Evolutionary conservation across 2,113 vertebrate species (phyloP), one percentile per base, ranked within the genome.

Genomic region (Semnopithecus entellus): DNA sequence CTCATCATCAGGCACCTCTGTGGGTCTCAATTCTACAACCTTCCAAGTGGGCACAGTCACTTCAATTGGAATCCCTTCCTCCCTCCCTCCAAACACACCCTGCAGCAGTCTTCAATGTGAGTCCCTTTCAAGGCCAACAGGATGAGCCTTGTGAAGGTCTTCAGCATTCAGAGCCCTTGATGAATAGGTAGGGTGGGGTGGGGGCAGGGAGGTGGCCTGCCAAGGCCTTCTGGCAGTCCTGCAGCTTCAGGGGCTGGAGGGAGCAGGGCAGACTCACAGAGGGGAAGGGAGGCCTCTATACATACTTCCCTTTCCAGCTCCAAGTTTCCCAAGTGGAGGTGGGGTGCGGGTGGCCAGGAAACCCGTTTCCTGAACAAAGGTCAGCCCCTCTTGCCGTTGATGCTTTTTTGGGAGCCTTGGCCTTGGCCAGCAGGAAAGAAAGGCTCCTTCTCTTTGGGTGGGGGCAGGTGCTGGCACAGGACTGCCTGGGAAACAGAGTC

Each of bases 11-110:
- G 20, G 35, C 45, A 59, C 4, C 13, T 45, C 23, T 6, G 45
- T 48, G n/a, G 75, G 40, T 30, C 81, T 91, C 35, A 0, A 30
- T 61, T 40, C 61, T 22, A 17, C 30, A 43, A 76, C 97, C 96
- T 92, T 4, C 83, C 96, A 97, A 93, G 93, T 92, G 93, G 9
- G 23, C 57, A 96, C 97, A 96, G 95, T 22, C 90, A 91, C 89
- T 96, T 70, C 83, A 93, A 96, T 91, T 43, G 88, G 96, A 96
- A 85, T 96, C 96, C 97, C 88, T 96, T 32, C 38, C 64, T 75
- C 80, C 45, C 61, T 94, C 97, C 94, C 92, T 95, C 98, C 96
- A 97, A 94, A 97, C 96, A 94, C 92, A 48, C 97, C 97, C 92
- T 86, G 79, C 81, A 17, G 88, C 93, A 27, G 9, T 5, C 92